A percentile compares a stretch with the other conserved stretches of the same genome.
Evolutionary conservation across 2,888 invertebrate genomes (phyloP).

Genomic region (Pteria penguin): DNA sequence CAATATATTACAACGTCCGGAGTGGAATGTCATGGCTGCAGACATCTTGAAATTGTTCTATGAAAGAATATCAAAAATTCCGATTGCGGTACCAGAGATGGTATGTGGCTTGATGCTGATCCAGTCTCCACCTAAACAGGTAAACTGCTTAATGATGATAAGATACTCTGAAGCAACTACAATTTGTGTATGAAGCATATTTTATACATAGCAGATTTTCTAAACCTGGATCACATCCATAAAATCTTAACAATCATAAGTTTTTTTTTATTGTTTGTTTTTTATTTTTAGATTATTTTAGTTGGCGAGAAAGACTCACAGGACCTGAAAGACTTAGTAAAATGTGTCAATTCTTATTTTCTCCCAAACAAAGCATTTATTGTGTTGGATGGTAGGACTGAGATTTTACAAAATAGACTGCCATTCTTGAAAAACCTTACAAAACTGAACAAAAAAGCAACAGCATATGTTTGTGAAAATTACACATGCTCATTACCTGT

Average conservation of each 20-base stretch:
- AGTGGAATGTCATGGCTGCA: constrained; percentile 83
- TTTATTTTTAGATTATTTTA: constrained; percentile 71
- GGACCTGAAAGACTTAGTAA: constrained; percentile 85
- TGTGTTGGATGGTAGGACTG: constrained; percentile 82
- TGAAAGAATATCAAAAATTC: constrained; percentile 83
- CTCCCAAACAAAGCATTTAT: constrained; percentile 86
- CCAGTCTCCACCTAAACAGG: constrained; percentile 86
- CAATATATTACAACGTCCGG: constrained; percentile 85
- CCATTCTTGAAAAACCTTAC: constrained; percentile 75
- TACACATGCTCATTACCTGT: constrained; percentile 89
- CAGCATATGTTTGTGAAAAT: constrained; percentile 89
- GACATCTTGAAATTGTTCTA: constrained; percentile 81
- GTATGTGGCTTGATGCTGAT: constrained; percentile 86
- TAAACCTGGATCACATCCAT: not conserved
- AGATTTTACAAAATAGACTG: constrained; percentile 79
- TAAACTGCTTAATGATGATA: too few species aligned
- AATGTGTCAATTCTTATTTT: constrained; percentile 84
- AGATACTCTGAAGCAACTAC: too few species aligned
- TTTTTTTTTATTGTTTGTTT: not conserved
- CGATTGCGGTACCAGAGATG: constrained; percentile 89
- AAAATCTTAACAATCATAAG: not conserved
- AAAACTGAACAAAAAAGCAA: constrained; percentile 84
- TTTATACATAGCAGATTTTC: not conserved
- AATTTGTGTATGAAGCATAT: too few species aligned
- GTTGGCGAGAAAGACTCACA: constrained; percentile 85